Evolutionary conservation across 2,888 invertebrate species (phyloP), one percentile per base, ranked within the genome.

Genomic region (Acronicta leporina): DNA sequence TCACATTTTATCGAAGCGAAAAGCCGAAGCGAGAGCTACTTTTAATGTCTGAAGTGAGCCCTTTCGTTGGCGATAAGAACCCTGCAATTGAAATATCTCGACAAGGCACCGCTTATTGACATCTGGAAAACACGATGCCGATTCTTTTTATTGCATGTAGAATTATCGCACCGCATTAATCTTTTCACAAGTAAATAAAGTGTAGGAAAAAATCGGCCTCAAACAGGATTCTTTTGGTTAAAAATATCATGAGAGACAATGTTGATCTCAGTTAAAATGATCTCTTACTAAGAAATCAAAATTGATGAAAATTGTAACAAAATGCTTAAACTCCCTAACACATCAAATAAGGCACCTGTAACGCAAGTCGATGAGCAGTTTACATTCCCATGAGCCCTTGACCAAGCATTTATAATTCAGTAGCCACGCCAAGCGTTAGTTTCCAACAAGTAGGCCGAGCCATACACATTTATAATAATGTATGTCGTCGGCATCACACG

Each of bases 351-450:
- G 38, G 35, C 33, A 51, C 25, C 15, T 52, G 15, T 45, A 40
- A 41, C 50, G 51, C n/a, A 56, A 13, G 15, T 57, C 46, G 43
- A 54, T 52, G 47, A 52, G 57, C 57, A 35, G 25, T 16, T 50
- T 55, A 33, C 54, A 55, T 53, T 63, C 43, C 67, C 53, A 33
- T 43, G 43, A 54, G 42, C 44, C 44, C 45, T 55, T 52, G 25
- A 43, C 44, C 45, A 56, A 50, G 42, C 60, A 65, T 69, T 50
- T 45, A 56, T 64, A 68, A 69, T 69, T 69, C 50, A 68, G 35
- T n/a, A 16, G 11, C 35, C 43, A 53, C 49, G 55, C 41, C 51
- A 60, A 46, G 52, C 30, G 25, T 40, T 41, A n/a, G 47, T 45
- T 47, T 40, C 44, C 11, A 50, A 65, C 52, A 59, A 68, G 50